Base-by-base conservation (phyloP, 2,888 invertebrate species). In the Nesidiocoris tenuis region DNA sequence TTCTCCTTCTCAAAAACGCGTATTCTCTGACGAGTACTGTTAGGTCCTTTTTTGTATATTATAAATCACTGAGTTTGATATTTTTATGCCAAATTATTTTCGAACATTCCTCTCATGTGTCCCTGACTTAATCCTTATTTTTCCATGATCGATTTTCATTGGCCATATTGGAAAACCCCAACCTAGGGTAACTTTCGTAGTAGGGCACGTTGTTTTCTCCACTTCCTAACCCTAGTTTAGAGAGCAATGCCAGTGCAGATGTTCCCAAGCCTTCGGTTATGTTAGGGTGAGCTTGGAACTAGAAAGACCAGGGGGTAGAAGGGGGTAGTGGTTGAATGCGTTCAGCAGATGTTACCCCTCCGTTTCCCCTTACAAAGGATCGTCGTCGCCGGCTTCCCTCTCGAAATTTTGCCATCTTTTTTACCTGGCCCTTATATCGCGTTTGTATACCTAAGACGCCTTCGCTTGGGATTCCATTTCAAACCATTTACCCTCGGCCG, bases 131-230 rank as follows among this genome's bases (percentile, higher is more conserved):
- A 39, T 39, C 3, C 12, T 39, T 39, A 39, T 39, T 39, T 39
- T 12, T 12, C 39, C 39, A 12, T 39, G 39, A 12, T 12, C 5
- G 12, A 39, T 39, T 39, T 39, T 39, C 12, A 3, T 7, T 7
- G 39, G 39, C 39, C 39, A 39, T 39, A 7, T 39, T 39, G 39
- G 39, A 12, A 17, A 59, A 57, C 70, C 70, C 22, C 59, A 57
- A 70, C 70, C 70, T 70, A 70, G 70, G 70, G 22, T 59, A 70
- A 70, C 70, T 39, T 25, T 39, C 65, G 65, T 39, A 39, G 39
- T 39, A 39, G 39, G 39, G 39, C 39, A 39, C 39, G 39, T 39
- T 39, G 39, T 3, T 3, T 39, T 39, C 12, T 39, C 39, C 39
- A 7, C 39, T 39, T 12, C 39, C 39, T 39, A 7, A 7, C 12